These are phyloP conservation scores for Lophius americanus DNA, from an alignment of 2,797 vertebrate genomes.

Conservation along the genomic window DNA sequence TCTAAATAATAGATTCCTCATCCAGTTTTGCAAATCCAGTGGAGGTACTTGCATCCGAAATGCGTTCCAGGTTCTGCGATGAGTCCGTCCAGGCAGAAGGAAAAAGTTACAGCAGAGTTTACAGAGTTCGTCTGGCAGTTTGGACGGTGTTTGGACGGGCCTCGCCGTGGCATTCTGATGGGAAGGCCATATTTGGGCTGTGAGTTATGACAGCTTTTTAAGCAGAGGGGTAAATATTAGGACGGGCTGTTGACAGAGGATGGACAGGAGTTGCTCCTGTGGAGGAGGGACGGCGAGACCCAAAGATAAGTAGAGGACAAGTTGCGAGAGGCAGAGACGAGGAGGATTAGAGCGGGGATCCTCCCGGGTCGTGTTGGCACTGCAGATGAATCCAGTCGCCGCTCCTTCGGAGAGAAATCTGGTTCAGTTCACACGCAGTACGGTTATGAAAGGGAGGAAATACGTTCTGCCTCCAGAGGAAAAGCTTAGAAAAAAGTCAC, in stretches of 20 bases:
- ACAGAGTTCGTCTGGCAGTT: constrained; percentile 30
- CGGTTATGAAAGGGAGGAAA: neutral
- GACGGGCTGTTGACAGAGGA: constrained; percentile 50
- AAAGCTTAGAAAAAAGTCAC: neutral
- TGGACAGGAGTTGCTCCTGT: neutral
- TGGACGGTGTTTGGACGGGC: constrained; percentile 32
- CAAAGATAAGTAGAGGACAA: neutral
- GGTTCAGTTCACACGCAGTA: constrained; percentile 10
- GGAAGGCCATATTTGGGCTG: constrained; percentile 66
- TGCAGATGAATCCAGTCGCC: neutral
- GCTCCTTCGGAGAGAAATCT: constrained; percentile 11
- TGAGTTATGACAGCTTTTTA: constrained; percentile 60
- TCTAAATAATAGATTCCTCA: neutral
- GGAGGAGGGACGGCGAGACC: neutral
- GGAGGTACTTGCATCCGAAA: constrained; percentile 3
- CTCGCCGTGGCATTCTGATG: constrained; percentile 9
- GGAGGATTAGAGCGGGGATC: no score
- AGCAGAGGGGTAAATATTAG: constrained; percentile 69
- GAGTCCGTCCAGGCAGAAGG: constrained; percentile 5
- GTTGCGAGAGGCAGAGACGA: neutral
- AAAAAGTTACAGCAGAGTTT: constrained; percentile 37
- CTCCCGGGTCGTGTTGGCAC: constrained; percentile 4
- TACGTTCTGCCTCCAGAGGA: neutral
- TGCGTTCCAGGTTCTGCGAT: neutral
- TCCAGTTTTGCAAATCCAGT: neutral